phyloP scores from a whole-genome alignment of 2,797 vertebrate genomes.

The Momotus momota region DNA sequence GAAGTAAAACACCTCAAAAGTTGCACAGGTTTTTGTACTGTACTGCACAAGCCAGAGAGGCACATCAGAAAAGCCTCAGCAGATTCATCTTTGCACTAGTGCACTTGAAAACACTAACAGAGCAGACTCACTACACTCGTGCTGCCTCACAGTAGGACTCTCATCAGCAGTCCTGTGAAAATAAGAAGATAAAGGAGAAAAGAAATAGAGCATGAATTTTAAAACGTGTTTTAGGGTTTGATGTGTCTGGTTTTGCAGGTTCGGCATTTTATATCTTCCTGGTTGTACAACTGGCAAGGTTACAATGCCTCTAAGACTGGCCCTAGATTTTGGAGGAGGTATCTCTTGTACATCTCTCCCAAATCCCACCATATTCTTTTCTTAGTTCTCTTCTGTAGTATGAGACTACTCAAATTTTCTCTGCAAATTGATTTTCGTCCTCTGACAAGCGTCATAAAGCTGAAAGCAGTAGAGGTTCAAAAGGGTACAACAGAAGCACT shows the following conservation, averaged over 20 bases:
- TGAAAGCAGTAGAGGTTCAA: neutral
- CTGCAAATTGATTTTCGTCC: constrained; percentile 28
- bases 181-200: neutral
- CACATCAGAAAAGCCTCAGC: neutral
- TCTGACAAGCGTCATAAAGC: constrained; percentile 16
- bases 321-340: neutral
- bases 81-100: neutral
- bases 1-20: constrained; percentile 2
- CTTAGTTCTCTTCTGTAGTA: constrained; percentile 4
- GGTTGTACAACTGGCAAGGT: neutral
- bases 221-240: too few relatives aligned
- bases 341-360: neutral
- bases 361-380: neutral
- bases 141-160: neutral
- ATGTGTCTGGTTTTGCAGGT: neutral
- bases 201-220: neutral
- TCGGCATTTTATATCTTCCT: neutral
- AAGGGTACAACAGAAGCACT: neutral
- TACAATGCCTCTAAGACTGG: neutral
- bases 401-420: constrained; percentile 19
- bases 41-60: neutral
- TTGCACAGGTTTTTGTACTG: neutral
- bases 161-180: neutral
- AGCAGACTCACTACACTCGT: neutral
- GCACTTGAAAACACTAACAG: neutral